phyloP scores from a whole-genome alignment of 1,140 invertebrate genomes.

The Penaeus indicus region DNA sequence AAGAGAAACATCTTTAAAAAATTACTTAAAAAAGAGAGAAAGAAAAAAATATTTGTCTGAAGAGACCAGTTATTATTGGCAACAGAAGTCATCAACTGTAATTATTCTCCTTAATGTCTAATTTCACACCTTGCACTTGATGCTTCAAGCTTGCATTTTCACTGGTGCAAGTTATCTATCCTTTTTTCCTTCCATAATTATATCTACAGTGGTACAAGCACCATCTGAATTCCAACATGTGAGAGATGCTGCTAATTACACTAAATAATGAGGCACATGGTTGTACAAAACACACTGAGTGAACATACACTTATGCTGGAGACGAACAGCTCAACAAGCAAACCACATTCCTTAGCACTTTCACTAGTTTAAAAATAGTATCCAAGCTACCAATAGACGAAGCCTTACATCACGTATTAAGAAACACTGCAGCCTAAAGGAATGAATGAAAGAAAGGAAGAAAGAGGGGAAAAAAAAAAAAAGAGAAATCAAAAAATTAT shows the following conservation, averaged over 20 bases:
- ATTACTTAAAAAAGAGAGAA: background rate
- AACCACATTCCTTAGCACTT: constrained; percentile 7
- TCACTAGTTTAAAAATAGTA: background rate
- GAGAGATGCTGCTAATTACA: constrained; percentile 64
- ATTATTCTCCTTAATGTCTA: too few relatives aligned
- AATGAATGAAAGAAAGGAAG: too few relatives aligned
- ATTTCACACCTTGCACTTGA: constrained; percentile 54
- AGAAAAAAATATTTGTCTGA: constrained; percentile 34
- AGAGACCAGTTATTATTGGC: background rate
- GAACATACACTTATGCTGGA: constrained; percentile 57
- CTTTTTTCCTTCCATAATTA: constrained; percentile 35
- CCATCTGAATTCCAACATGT: constrained; percentile 59
- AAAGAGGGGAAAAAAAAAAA: too few relatives aligned
- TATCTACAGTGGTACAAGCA: constrained; percentile 46
- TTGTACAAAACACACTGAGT: constrained; percentile 64
- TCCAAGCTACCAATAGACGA: constrained; percentile 11
- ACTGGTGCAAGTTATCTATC: constrained; percentile 20
- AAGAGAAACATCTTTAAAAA: constrained; percentile 50
- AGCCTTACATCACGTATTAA: constrained; percentile 33
- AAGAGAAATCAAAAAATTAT: too few relatives aligned
- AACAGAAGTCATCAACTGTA: too few relatives aligned
- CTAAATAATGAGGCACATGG: constrained; percentile 65
- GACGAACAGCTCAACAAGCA: constrained; percentile 32
- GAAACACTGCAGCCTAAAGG: constrained; percentile 24
- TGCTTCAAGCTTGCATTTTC: constrained; percentile 40